Conservation (phyloP, 2,113 vertebrate genomes). For the Apodemus sylvaticus region DNA sequence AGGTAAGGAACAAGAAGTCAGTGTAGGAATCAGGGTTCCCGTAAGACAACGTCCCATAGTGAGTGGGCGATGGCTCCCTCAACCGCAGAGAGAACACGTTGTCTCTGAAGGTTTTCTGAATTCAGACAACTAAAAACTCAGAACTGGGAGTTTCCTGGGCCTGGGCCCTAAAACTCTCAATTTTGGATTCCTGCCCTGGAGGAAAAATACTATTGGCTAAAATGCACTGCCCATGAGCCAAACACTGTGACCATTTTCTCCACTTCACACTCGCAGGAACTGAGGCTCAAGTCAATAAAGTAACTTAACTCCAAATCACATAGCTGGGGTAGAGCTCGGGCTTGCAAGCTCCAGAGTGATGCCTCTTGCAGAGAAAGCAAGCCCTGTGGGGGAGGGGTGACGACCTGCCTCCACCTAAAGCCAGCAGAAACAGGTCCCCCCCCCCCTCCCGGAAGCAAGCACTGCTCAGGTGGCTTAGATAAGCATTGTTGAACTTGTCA, state of each 20-base stretch:
- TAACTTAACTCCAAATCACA: background rate
- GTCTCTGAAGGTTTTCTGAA: background rate
- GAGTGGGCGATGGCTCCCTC: background rate
- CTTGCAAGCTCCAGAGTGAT: background rate
- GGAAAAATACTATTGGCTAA: background rate
- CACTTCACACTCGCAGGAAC: background rate
- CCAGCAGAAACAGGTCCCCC: background rate
- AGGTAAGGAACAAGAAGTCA: background rate
- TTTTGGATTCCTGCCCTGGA: background rate
- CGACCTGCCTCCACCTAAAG: background rate
- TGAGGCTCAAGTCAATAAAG: background rate
- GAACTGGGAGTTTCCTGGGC: background rate
- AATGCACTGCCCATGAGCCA: background rate
- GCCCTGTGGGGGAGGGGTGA: background rate
- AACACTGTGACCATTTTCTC: background rate
- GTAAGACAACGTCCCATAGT: background rate
- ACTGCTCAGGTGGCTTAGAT: background rate
- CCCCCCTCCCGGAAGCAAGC: background rate
- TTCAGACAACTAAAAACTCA: background rate
- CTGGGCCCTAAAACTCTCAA: fast-evolving
- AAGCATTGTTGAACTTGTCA: background rate
- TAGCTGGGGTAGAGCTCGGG: background rate
- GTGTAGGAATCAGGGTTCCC: background rate
- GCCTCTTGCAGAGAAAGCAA: too few relatives aligned
- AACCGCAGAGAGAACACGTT: background rate